phyloP scores from a whole-genome alignment of 2,888 invertebrate genomes.

The Listrodromus nycthemerus region DNA sequence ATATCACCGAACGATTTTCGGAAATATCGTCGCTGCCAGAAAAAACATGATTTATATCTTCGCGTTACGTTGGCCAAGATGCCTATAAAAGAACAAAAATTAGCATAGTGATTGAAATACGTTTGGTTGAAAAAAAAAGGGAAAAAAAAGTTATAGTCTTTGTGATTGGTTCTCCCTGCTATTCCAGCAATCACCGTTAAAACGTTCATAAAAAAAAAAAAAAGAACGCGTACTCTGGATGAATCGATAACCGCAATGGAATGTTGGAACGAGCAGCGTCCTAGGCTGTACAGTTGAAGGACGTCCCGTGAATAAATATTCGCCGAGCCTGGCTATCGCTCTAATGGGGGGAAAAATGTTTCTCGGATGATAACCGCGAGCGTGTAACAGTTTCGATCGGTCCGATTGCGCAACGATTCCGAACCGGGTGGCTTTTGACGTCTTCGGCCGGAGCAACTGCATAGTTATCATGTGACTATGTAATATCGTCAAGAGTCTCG shows the following conservation, averaged over 20 bases:
- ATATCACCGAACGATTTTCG: background rate
- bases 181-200: background rate
- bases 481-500: slow-evolving; percentile 28
- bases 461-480: slow-evolving; percentile 38
- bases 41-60: background rate
- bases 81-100: background rate
- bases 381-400: background rate
- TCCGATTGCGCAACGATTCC: slow-evolving; percentile 22
- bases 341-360: slow-evolving; percentile 16
- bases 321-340: background rate
- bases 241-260: background rate
- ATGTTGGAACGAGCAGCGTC: slow-evolving; percentile 12
- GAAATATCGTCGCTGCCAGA: background rate
- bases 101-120: background rate
- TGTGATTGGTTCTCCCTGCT: background rate
- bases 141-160: background rate
- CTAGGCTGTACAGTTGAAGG: background rate
- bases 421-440: slow-evolving; percentile 8
- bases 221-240: background rate
- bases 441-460: slow-evolving; percentile 36
- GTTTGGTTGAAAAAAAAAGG: background rate
- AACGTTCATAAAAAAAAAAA: background rate
- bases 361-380: background rate
- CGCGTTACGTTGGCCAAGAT: background rate
- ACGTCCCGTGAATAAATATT: slow-evolving; percentile 22